phyloP scores from a whole-genome alignment of 2,888 invertebrate genomes.

The Ectemnius cavifrons region DNA sequence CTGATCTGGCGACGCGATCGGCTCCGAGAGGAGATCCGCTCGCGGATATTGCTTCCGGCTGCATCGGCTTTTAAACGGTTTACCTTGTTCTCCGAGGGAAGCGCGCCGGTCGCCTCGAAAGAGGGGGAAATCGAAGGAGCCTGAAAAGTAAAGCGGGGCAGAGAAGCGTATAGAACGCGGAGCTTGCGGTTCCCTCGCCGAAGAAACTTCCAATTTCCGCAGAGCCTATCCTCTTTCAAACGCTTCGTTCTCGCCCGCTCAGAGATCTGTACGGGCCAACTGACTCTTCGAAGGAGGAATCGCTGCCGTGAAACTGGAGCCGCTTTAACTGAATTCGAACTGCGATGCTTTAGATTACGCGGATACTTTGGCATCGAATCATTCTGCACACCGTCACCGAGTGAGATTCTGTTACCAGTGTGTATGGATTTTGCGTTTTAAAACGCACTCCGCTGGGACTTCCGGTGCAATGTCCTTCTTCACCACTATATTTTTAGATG shows the following conservation, averaged over 20 bases:
- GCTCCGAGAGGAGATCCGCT: slow-evolving; percentile 17
- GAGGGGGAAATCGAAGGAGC: too few species aligned
- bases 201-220: slow-evolving; percentile 64
- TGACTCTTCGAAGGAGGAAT: slow-evolving; percentile 37
- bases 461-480: too few species aligned
- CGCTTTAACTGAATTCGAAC: slow-evolving; percentile 55
- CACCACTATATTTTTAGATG: too few species aligned
- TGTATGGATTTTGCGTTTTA: too few species aligned
- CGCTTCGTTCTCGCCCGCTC: slow-evolving; percentile 48
- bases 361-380: not conserved
- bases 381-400: slow-evolving; percentile 12
- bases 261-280: slow-evolving; percentile 14
- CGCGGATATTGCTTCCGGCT: slow-evolving; percentile 63
- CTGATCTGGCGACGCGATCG: slow-evolving; percentile 2
- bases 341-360: slow-evolving; percentile 49
- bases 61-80: slow-evolving; percentile 63
- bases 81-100: slow-evolving; percentile 56
- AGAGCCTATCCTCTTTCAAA: slow-evolving; percentile 59
- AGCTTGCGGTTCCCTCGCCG: not conserved
- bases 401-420: too few species aligned
- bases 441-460: too few species aligned
- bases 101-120: too few species aligned
- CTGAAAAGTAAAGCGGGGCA: too few species aligned
- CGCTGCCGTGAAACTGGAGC: slow-evolving; percentile 41
- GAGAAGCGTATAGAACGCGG: not conserved